Evolutionary conservation across 1,140 invertebrate genomes (phyloP).

Genomic region (Chironomus striatipennis): DNA sequence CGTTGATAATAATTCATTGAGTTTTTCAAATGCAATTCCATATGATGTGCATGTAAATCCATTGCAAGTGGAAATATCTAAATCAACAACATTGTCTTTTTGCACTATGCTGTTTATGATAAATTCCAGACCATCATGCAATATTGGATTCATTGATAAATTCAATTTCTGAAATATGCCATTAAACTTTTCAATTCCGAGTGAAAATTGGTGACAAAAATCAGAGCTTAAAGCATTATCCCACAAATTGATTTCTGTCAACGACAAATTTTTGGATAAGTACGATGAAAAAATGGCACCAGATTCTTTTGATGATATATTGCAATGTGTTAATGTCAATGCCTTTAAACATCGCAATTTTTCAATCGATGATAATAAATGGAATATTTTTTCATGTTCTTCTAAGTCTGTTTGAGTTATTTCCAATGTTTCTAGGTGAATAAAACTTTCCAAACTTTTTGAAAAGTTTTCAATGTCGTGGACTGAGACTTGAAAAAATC

Average conservation of each 20-base stretch:
- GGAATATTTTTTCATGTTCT: neutral
- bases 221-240: neutral
- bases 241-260: neutral
- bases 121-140: neutral
- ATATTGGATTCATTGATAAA: neutral
- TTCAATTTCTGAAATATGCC: neutral
- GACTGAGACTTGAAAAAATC: constrained; percentile 11
- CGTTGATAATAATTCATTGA: neutral
- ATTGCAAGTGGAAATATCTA: too few species aligned
- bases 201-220: neutral
- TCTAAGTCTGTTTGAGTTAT: neutral
- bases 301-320: neutral
- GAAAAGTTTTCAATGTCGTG: constrained; percentile 15
- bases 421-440: neutral
- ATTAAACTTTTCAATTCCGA: neutral
- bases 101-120: neutral
- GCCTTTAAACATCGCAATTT: neutral
- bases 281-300: neutral
- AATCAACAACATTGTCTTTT: neutral
- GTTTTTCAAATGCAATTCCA: too few species aligned
- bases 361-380: neutral
- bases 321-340: neutral
- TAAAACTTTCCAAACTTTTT: neutral
- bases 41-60: too few species aligned
- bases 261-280: neutral